These are phyloP conservation scores for Patella pellucida DNA, from an alignment of 2,888 invertebrate species.

Conservation along the genomic window DNA sequence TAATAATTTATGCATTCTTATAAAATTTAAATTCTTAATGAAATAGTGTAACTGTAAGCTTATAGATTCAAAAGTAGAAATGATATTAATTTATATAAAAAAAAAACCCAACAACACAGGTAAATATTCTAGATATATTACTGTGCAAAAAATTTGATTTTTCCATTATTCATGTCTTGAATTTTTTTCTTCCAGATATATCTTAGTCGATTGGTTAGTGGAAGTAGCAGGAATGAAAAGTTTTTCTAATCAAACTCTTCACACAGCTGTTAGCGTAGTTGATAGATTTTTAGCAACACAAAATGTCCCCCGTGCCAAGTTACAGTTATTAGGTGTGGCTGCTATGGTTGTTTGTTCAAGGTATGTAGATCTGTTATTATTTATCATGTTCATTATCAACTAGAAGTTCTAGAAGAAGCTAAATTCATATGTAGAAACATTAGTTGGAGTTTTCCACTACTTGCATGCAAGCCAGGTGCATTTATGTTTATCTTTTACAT, in stretches of 20 bases:
- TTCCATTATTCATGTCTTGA: not conserved
- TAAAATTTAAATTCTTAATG: not conserved
- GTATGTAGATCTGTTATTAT: slow-evolving; percentile 38
- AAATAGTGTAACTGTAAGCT: not conserved
- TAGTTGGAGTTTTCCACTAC: no score
- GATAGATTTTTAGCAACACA: slow-evolving; percentile 62
- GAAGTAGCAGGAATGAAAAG: slow-evolving; percentile 69
- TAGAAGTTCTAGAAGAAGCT: no score
- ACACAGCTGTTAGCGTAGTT: slow-evolving; percentile 65
- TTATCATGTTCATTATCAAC: no score
- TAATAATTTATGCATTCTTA: slow-evolving; percentile 14
- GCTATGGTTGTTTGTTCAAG: slow-evolving; percentile 69
- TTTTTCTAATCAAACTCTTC: slow-evolving; percentile 63
- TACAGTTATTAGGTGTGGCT: slow-evolving; percentile 67
- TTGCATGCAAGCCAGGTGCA: no score
- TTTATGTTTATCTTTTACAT: no score
- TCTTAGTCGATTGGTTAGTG: slow-evolving; percentile 70
- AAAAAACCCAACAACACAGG: no score
- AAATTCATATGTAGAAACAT: no score
- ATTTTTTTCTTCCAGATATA: slow-evolving; percentile 57
- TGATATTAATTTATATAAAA: no score
- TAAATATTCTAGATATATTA: no score
- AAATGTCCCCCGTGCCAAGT: slow-evolving; percentile 54
- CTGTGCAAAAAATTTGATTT: no score
- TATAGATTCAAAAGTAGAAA: not conserved